phyloP scores from a whole-genome alignment of 2,113 vertebrate genomes.

The Alces alces region DNA sequence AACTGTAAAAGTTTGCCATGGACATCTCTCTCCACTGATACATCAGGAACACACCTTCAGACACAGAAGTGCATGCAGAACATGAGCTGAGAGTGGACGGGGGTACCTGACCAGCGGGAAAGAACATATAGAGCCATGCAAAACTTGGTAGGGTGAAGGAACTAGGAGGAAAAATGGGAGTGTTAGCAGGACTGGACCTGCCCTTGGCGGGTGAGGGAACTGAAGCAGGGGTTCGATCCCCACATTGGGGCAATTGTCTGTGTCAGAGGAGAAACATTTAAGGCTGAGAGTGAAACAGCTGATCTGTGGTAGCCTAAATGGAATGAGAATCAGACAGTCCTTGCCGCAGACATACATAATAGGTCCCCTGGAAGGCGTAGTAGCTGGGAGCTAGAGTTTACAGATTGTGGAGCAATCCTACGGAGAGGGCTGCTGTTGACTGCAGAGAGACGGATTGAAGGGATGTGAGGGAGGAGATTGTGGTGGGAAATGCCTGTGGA shows the following conservation, averaged over 20 bases:
- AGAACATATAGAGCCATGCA: background rate
- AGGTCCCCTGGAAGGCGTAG: background rate
- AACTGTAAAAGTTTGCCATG: background rate
- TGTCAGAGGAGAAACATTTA: background rate
- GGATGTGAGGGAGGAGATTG: background rate
- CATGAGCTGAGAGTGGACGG: background rate
- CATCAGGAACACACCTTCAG: background rate
- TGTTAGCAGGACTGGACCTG: background rate
- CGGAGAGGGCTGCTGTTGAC: background rate
- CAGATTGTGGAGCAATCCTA: background rate
- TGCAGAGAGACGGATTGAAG: background rate
- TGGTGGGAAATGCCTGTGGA: background rate
- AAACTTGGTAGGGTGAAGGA: background rate
- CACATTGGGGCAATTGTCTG: background rate
- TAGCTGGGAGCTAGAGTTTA: background rate
- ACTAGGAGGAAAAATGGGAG: background rate
- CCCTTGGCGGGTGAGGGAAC: background rate
- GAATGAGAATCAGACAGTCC: background rate
- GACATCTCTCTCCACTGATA: background rate
- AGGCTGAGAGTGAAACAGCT: background rate
- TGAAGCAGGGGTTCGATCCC: background rate
- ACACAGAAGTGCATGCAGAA: background rate
- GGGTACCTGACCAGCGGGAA: background rate
- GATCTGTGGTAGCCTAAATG: background rate
- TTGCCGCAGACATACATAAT: background rate